Evolutionary conservation across 2,888 invertebrate species (phyloP), one percentile per base, ranked within the genome.

Genomic region (Dasypolia templi): DNA sequence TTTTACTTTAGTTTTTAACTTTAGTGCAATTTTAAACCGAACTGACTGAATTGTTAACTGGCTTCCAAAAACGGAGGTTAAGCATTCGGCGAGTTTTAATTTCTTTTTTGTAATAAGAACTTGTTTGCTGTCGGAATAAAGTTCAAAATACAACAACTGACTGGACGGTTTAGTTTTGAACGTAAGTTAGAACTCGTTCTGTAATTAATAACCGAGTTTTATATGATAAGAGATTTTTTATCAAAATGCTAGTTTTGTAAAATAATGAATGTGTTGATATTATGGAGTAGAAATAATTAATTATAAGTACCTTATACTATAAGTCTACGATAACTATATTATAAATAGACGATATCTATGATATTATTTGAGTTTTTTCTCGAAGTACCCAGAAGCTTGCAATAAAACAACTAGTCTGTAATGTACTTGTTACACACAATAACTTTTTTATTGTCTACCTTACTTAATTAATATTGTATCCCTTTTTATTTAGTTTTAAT

Each of bases 391-490:
- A 35, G 26, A 3, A 39, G 19, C 32, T 75, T n/a, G 46, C 49
- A 64, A 76, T 76, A 75, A 75, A 67, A 46, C 12, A 67, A 76
- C 64, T 68, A 64, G 68, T 64, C 82, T 55, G 29, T 58, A 56
- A 22, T 59, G 6, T 42, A 22, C n/a, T 72, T 58, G n/a, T 58
- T 58, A 74, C 14, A 42, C 14, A 59, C 14, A 58, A n/a, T 32
- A 49, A n/a, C n/a, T 26, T 19, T 39, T 17, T n/a, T n/a, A n/a
- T n/a, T 35, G 3, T 35, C 19, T 44, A n/a, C n/a, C 42, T 32
- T 70, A 42, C 1, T 4, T 70, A 69, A 55, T 53, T 53, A 39
- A 35, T 68, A n/a, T 29, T 17, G 0, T 49, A 29, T 22, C n/a
- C n/a, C 29, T 32, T 19, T 56, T 12, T 3, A 26, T n/a, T 64